phyloP scores from a whole-genome alignment of 2,888 invertebrate species.

The Synergus laeviventris region DNA sequence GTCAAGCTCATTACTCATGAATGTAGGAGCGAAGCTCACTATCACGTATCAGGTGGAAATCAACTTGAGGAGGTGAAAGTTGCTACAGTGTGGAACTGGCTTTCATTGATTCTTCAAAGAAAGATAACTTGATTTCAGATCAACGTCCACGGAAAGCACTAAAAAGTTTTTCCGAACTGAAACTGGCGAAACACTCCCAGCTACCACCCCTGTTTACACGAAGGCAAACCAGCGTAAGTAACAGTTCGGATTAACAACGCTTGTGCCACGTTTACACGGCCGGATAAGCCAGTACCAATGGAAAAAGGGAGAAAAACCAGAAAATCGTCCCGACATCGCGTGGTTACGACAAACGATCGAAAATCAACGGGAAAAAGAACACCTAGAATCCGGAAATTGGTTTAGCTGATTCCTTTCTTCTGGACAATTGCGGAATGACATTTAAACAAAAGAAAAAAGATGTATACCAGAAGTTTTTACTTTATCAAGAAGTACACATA shows the following conservation, averaged over 20 bases:
- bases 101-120: constrained; percentile 52
- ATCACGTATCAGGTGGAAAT: constrained; percentile 38
- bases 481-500: too few species aligned
- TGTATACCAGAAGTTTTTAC: too few species aligned
- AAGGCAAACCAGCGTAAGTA: constrained; percentile 59
- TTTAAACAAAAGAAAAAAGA: constrained; percentile 35
- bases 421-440: constrained; percentile 51
- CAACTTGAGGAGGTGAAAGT: constrained; percentile 48
- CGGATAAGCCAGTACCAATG: constrained; percentile 49
- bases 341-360: constrained; percentile 55
- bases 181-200: constrained; percentile 41
- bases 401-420: constrained; percentile 40
- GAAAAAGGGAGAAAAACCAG: constrained; percentile 44
- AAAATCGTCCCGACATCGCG: constrained; percentile 40
- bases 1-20: constrained; percentile 40
- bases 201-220: constrained; percentile 56
- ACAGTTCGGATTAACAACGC: constrained; percentile 60
- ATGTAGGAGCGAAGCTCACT: constrained; percentile 38
- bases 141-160: constrained; percentile 56
- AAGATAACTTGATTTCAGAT: constrained; percentile 55
- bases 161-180: constrained; percentile 57
- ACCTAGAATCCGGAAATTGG: constrained; percentile 44
- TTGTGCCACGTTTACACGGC: constrained; percentile 55
- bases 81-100: constrained; percentile 49
- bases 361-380: constrained; percentile 58